Percentiles rank a stretch among this genome's conserved stretches.
These are phyloP conservation scores for Chrysodeixis includens DNA, from an alignment of 2,888 invertebrate species.

Conservation along the genomic window DNA sequence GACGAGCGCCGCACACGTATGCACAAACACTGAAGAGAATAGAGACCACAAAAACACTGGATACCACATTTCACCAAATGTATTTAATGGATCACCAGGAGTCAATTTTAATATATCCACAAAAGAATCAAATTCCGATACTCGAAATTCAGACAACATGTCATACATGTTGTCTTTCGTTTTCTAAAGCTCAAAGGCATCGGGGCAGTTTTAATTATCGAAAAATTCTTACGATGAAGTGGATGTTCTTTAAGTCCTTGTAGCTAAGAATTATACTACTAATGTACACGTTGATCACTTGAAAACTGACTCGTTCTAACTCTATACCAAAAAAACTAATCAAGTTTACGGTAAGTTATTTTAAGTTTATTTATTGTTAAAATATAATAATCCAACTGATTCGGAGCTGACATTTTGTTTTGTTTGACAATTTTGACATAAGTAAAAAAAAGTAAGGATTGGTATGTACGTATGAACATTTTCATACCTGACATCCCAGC, in stretches of 20 bases:
- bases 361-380: constrained; percentile 23
- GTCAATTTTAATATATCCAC: constrained; percentile 92
- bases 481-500: too few relatives aligned
- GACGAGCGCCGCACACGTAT: constrained; percentile 96
- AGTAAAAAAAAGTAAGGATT: neutral
- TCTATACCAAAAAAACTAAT: constrained; percentile 15
- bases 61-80: constrained; percentile 98
- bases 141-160: constrained; percentile 89
- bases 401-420: constrained; percentile 54
- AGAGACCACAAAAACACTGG: constrained; percentile 98
- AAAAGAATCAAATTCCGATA: constrained; percentile 91
- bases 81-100: constrained; percentile 91
- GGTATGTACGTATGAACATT: too few relatives aligned
- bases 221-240: constrained; percentile 55
- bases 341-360: constrained; percentile 15
- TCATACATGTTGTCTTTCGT: constrained; percentile 87
- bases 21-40: constrained; percentile 97
- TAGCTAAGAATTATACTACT: neutral
- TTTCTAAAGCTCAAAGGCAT: constrained; percentile 80
- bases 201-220: constrained; percentile 76
- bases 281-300: constrained; percentile 8
- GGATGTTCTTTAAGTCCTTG: constrained; percentile 13
- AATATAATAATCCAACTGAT: constrained; percentile 37
- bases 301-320: neutral
- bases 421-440: constrained; percentile 29